Evolutionary conservation across 2,113 vertebrate species (phyloP).

Genomic region (pig (Sus scrofa)): DNA sequence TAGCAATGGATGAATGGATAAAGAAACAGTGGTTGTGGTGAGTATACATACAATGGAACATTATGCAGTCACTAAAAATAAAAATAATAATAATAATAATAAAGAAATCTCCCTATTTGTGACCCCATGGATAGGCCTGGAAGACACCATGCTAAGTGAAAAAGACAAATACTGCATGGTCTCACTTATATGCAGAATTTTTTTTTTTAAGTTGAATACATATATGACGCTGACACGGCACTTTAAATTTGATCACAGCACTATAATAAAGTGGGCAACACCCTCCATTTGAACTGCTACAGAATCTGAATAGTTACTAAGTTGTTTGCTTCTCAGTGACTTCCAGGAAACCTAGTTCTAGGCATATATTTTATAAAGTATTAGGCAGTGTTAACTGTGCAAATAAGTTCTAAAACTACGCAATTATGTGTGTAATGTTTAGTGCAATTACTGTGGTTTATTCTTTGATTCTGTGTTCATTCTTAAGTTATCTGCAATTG

Average conservation of each 20-base stretch:
- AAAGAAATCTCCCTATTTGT: not conserved
- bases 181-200: not conserved
- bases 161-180: not conserved
- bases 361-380: not conserved
- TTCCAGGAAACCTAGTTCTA: constrained; percentile 1
- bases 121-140: not conserved
- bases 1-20: not conserved
- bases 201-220: not conserved
- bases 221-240: not conserved
- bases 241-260: not conserved
- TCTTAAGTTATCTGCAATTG: constrained; percentile 33
- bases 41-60: not conserved
- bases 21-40: not conserved
- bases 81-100: too few relatives aligned
- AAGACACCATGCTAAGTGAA: not conserved
- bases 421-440: constrained; percentile 22
- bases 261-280: too few relatives aligned
- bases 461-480: not conserved
- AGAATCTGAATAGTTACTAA: not conserved
- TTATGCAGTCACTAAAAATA: not conserved
- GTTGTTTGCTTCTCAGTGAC: not conserved
- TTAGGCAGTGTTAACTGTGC: constrained; percentile 66
- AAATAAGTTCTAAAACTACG: constrained; percentile 55
- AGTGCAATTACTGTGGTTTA: constrained; percentile 32
- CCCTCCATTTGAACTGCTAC: not conserved